Base-by-base conservation (phyloP, 37 sponge, comb jelly and placozoan genomes). In the Crambe crambe region DNA sequence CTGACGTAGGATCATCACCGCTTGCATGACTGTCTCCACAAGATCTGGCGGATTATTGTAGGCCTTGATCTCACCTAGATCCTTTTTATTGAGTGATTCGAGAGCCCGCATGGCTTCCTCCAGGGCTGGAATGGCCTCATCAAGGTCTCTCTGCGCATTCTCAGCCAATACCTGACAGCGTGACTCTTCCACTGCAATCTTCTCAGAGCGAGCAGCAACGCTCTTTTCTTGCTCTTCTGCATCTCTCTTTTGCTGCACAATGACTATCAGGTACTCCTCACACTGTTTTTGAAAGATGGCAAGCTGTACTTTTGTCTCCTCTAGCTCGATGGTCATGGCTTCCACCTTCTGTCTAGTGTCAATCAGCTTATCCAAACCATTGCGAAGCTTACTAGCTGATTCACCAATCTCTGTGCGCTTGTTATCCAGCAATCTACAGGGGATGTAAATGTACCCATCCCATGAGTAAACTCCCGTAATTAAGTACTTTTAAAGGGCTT, bases 231-330 rank as follows among this genome's bases (percentile, higher is more conserved):
- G 97, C 65, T 97, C 97, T 30, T 97, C 97, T 39, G 97, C 95
- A 67, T 97, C 97, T 40, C 92, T 75, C 76, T 99, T 99, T 83
- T 99, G 97, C 85, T 99, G 95, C 20, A 99, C 97, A 27, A 99
- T 91, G 73, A 94, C 85, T 39, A 99, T 91, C 30, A 99, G 85
- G 43, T 94, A 99, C 70, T 99, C 99, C 67, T 99, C 99, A 41
- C 99, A 99, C 76, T 99, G 83, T 82, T 99, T 99, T 91, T 99
- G 99, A 82, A 89, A 99, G 76, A 86, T 71, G 41, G 91, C 93
- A 38, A 99, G 96, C 59, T 96, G 94, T 22, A 80, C 83, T 54
- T 94, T 91, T 1, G 94, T 81, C 75, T 90, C 95, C 59, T 96
- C 94, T 80, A 99, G 84, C 67, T 99, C 99, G 27, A 94, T 76